Percentiles rank a stretch among this genome's conserved stretches.
These are phyloP conservation scores for Loxodonta africana DNA, from an alignment of 2,113 vertebrate species.

Conservation along the genomic window DNA sequence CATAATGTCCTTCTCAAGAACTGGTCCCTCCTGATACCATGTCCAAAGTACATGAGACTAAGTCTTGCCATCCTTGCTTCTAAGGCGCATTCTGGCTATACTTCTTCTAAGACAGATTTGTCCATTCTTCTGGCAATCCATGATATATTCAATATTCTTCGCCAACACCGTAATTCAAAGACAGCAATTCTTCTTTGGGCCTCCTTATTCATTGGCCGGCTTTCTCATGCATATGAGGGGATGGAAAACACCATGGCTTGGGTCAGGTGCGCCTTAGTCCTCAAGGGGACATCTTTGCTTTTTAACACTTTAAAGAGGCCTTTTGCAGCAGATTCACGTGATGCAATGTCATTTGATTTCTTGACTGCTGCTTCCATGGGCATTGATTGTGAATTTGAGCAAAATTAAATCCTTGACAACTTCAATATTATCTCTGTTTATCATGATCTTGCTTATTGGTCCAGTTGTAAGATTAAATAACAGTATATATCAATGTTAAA, in stretches of 20 bases:
- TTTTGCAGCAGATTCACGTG: not conserved
- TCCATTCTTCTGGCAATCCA: not conserved
- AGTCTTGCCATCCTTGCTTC: not conserved
- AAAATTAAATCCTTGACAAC: not conserved
- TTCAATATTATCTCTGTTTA: not conserved
- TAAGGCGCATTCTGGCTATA: not conserved
- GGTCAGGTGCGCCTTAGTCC: not conserved
- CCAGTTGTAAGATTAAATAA: not conserved
- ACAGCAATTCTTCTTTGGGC: not conserved
- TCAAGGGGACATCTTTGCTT: not conserved
- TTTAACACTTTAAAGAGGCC: not conserved
- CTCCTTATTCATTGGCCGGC: not conserved
- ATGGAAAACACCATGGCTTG: not conserved
- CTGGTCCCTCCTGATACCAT: not conserved
- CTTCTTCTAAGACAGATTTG: not conserved
- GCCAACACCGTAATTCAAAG: not conserved
- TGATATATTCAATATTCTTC: not conserved
- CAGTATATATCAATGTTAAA: not conserved
- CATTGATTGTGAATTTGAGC: not conserved
- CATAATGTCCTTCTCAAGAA: not conserved
- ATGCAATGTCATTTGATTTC: not conserved
- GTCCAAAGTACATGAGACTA: not conserved
- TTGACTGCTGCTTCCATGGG: not conserved
- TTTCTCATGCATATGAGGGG: not conserved
- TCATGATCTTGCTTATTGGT: not conserved